Conservation (phyloP, 2,113 vertebrate genomes). For the Brachypodius melanocephalos region DNA sequence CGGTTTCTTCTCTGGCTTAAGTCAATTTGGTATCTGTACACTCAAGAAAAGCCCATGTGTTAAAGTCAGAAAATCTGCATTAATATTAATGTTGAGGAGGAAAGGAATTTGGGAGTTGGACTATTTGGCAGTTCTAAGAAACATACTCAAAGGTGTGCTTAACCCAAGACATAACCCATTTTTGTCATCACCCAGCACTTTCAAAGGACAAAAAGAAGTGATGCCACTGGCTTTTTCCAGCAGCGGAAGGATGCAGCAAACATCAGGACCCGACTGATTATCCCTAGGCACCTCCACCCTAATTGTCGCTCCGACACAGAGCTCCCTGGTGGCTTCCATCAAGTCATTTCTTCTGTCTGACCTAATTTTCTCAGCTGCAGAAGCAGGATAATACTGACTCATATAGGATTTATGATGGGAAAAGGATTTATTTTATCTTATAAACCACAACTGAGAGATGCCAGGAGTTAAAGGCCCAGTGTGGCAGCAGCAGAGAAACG, state of each 20-base stretch:
- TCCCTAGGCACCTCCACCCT: background rate
- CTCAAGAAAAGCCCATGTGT: background rate
- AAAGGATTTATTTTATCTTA: conserved; percentile 20
- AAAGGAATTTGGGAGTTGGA: background rate
- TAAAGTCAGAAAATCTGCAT: conserved; percentile 33
- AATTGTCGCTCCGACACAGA: background rate
- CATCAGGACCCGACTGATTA: rapidly evolving
- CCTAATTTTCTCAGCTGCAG: conserved; percentile 8
- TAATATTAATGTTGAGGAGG: conserved; percentile 17
- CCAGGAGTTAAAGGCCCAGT: background rate
- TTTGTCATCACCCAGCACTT: background rate
- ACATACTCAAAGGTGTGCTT: background rate
- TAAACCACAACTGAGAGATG: background rate
- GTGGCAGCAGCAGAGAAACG: background rate
- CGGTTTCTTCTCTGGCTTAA: background rate
- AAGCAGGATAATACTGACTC: conserved; percentile 7
- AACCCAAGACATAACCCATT: background rate
- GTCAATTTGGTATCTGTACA: background rate
- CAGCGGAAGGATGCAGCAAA: background rate
- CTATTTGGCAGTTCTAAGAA: background rate
- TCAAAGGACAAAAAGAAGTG: background rate
- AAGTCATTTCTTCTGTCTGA: background rate
- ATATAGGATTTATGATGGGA: background rate
- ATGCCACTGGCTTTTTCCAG: background rate
- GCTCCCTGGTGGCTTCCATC: background rate